Percentiles rank a stretch among this genome's conserved stretches.
Conservation (phyloP, 2,797 vertebrate genomes). For the Argya squamiceps region DNA sequence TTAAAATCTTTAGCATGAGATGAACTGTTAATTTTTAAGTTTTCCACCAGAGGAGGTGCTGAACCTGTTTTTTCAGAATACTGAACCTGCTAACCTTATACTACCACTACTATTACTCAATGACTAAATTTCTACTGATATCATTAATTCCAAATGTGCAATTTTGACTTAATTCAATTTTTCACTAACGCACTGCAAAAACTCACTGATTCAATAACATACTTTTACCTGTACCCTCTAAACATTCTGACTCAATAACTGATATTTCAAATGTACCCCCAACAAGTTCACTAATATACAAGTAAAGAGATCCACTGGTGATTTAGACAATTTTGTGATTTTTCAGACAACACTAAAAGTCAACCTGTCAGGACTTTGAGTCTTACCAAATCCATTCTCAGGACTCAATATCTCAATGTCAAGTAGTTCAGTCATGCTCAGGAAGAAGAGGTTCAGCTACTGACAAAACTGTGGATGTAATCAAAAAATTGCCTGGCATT, state of each 20-base stretch:
- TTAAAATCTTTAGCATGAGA: background rate
- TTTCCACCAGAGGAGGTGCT: background rate
- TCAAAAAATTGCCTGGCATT: background rate
- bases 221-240: background rate
- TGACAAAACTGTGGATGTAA: background rate
- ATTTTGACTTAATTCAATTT: background rate
- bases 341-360: background rate
- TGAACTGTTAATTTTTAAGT: background rate
- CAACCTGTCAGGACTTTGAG: background rate
- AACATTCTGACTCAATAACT: background rate
- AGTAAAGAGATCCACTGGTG: background rate
- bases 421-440: background rate
- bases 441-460: background rate
- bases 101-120: background rate
- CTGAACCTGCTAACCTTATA: background rate
- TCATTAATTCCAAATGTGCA: background rate
- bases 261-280: background rate
- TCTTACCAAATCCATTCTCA: background rate
- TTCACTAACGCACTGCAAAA: background rate
- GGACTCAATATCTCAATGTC: background rate
- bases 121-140: background rate
- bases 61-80: background rate
- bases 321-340: background rate
- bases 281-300: background rate
- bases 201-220: background rate